A percentile compares a stretch with the other conserved stretches of the same genome.
These are phyloP conservation scores for Phasia obesa DNA, from an alignment of 2,888 invertebrate species.

Conservation along the genomic window DNA sequence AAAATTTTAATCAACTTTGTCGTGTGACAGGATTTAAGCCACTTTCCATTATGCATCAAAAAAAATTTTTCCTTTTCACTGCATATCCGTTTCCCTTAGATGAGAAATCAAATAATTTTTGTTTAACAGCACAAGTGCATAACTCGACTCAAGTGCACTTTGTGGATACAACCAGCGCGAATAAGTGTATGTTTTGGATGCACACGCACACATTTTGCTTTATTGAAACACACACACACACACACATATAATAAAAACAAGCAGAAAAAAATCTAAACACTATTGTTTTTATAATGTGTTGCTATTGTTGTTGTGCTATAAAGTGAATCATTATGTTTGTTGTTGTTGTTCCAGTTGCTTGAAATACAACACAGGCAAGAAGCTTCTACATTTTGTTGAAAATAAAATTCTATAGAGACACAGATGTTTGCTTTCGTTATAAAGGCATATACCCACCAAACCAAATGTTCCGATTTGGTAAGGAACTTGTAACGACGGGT, in stretches of 20 bases:
- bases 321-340: background rate
- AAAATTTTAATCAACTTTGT: background rate
- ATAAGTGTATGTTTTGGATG: conserved; percentile 47
- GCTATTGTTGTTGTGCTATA: background rate
- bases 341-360: background rate
- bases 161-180: conserved; percentile 49
- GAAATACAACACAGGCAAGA: background rate
- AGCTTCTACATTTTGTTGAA: conserved; percentile 4
- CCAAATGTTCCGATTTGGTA: too few species aligned
- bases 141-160: conserved; percentile 61
- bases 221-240: background rate
- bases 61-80: background rate
- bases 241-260: background rate
- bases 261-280: background rate
- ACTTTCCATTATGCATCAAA: background rate
- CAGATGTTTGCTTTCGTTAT: conserved; percentile 8
- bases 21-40: background rate
- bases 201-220: background rate
- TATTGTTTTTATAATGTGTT: background rate
- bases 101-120: conserved; percentile 58
- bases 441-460: too few species aligned
- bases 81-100: conserved; percentile 1
- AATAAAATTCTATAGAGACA: conserved; percentile 5
- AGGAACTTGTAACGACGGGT: too few species aligned
- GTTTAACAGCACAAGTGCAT: conserved; percentile 51